A percentile compares a stretch with the other conserved stretches of the same genome.
Conservation (phyloP, 2,888 invertebrate genomes). For the Tinea semifulvella region DNA sequence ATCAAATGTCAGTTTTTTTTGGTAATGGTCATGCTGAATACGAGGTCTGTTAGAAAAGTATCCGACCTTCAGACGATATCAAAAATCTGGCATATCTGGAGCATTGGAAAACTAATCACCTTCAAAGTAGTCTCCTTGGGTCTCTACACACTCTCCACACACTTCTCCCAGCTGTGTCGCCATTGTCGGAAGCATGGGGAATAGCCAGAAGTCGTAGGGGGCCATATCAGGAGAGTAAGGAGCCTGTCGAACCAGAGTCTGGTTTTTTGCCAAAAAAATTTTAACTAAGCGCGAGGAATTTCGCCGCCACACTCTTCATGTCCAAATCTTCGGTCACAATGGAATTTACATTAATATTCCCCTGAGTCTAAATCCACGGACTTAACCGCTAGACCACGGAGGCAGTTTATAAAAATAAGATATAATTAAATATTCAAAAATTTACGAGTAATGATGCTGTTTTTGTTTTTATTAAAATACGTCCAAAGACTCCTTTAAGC, state of each 20-base stretch:
- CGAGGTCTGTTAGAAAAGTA: not conserved
- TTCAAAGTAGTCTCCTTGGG: not conserved
- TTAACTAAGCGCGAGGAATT: no score
- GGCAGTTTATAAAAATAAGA: no score
- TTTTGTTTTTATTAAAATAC: not conserved
- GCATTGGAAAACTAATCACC: not conserved
- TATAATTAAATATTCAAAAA: no score
- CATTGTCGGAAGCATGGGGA: not conserved
- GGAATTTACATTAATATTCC: no score
- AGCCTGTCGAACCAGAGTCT: not conserved
- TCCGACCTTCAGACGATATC: not conserved
- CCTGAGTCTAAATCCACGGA: no score
- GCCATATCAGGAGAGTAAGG: not conserved
- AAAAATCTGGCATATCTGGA: not conserved
- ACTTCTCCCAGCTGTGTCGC: not conserved
- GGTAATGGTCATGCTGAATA: not conserved
- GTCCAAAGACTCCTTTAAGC: not conserved
- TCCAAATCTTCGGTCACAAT: no score
- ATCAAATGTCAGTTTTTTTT: no score
- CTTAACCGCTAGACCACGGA: no score
- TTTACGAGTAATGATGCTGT: not conserved
- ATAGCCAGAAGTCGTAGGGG: not conserved
- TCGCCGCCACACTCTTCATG: no score
- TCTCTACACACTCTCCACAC: not conserved
- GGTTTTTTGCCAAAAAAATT: no score